phyloP scores from a whole-genome alignment of 2,113 vertebrate genomes.

The Lepisosteus osseus region DNA sequence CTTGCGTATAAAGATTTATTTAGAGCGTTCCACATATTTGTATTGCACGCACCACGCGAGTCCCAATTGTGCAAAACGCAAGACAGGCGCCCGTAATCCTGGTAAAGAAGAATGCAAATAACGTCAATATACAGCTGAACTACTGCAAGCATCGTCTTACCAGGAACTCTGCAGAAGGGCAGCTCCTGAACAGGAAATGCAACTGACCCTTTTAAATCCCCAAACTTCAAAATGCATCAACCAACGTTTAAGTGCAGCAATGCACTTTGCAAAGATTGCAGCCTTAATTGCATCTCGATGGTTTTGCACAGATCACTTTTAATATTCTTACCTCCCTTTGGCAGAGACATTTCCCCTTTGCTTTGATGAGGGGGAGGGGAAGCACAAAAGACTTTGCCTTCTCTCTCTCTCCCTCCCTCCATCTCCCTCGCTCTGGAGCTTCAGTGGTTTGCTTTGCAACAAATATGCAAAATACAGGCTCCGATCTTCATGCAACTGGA shows the following conservation, averaged over 20 bases:
- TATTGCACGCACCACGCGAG: no score
- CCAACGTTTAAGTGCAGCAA: slow-evolving; percentile 63
- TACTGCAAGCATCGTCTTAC: slow-evolving; percentile 73
- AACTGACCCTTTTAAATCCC: slow-evolving; percentile 74
- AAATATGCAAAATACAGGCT: slow-evolving; percentile 85
- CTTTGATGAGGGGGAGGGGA: slow-evolving; percentile 86
- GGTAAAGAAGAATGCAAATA: slow-evolving; percentile 67
- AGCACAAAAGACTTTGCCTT: slow-evolving; percentile 94
- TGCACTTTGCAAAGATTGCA: slow-evolving; percentile 73
- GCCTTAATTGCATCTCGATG: slow-evolving; percentile 66
- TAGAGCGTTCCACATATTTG: no score
- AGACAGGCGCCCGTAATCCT: slow-evolving; percentile 58
- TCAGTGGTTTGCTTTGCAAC: slow-evolving; percentile 84
- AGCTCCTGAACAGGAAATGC: slow-evolving; percentile 89
- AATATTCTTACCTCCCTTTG: slow-evolving; percentile 83
- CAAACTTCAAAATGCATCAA: slow-evolving; percentile 81
- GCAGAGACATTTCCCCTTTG: slow-evolving; percentile 91
- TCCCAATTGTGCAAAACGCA: slow-evolving; percentile 52
- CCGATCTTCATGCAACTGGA: slow-evolving; percentile 84
- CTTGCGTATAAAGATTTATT: no score
- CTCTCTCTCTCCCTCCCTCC: slow-evolving; percentile 78
- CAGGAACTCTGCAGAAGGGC: slow-evolving; percentile 81
- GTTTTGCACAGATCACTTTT: slow-evolving; percentile 63
- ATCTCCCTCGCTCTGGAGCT: slow-evolving; percentile 59
- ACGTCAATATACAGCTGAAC: slow-evolving; percentile 68